phyloP scores from a whole-genome alignment of 2,797 vertebrate genomes.

The Pseudochirops corinnae region DNA sequence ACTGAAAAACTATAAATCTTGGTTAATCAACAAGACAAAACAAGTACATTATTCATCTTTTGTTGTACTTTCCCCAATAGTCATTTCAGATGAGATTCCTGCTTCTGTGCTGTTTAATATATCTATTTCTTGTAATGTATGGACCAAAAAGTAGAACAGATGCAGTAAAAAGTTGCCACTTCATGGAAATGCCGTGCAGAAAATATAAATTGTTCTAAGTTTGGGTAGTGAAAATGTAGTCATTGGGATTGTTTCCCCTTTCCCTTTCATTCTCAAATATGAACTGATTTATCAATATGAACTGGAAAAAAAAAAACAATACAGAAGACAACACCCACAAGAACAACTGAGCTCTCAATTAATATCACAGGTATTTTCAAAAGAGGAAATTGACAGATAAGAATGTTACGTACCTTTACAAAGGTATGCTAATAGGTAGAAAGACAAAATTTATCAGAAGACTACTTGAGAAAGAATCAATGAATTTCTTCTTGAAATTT shows the following conservation, averaged over 20 bases:
- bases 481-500: not conserved
- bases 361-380: conserved; percentile 14
- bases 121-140: not conserved
- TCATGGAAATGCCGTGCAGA: not conserved
- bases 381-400: conserved; percentile 25
- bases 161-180: not conserved
- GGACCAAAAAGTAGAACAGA: not conserved
- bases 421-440: not conserved
- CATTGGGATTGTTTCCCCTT: not conserved
- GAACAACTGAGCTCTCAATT: not conserved
- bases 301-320: not conserved
- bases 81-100: not conserved
- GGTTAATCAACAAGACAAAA: conserved; percentile 33
- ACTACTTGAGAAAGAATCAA: not conserved
- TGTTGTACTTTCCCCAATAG: not conserved
- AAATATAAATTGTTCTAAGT: conserved; percentile 14
- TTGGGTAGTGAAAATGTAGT: conserved; percentile 7
- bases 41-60: not conserved
- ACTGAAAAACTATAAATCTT: not conserved
- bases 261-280: conserved; percentile 17
- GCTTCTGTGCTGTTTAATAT: not conserved
- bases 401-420: not conserved
- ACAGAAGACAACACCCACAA: not conserved
- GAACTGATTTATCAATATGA: not conserved
- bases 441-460: not conserved